Evolutionary conservation across 2,888 invertebrate genomes (phyloP), one percentile per base, ranked within the genome.

Genomic region (Brachycybe producta): DNA sequence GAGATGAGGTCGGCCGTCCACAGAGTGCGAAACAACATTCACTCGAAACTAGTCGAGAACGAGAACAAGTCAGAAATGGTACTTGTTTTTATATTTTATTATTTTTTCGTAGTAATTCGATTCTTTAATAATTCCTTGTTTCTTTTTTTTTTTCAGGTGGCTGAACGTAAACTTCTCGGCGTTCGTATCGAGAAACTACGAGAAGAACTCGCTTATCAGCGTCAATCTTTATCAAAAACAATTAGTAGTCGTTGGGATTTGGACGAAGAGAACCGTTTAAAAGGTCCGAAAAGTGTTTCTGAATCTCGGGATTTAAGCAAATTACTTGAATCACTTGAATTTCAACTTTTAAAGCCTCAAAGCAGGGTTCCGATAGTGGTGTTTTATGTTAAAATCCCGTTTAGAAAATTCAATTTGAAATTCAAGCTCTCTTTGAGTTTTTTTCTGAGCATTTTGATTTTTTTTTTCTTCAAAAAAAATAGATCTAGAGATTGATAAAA

Each of bases 401-500:
- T n/a, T n/a, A n/a, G n/a, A n/a, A n/a, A n/a, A n/a, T n/a, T n/a
- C n/a, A n/a, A n/a, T n/a, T n/a, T n/a, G n/a, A n/a, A n/a, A n/a
- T n/a, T n/a, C n/a, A n/a, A n/a, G n/a, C 15, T 17, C 27, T 26
- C 2, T 38, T 21, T n/a, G 5, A 5, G 36, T 21, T 8, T 15
- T 7, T 2, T 1, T 19, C 5, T 17, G 27, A 24, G 15, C n/a
- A 28, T 43, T 28, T 27, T 28, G n/a, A 23, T 19, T 40, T 23
- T 21, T 7, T 15, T 5, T 5, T 3, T n/a, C n/a, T 5, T 5
- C 23, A 21, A n/a, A 15, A 38, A 38, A 40, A 30, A 17, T 43
- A 45, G 83, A 79, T 59, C 72, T 74, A 30, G 75, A 77, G 59
- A 66, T 84, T 45, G 80, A 80, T 78, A 75, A 77, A 59, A 73